Evolutionary conservation across 2,888 invertebrate genomes (phyloP), one percentile per base, ranked within the genome.

Genomic region (Limnephilus rhombicus): DNA sequence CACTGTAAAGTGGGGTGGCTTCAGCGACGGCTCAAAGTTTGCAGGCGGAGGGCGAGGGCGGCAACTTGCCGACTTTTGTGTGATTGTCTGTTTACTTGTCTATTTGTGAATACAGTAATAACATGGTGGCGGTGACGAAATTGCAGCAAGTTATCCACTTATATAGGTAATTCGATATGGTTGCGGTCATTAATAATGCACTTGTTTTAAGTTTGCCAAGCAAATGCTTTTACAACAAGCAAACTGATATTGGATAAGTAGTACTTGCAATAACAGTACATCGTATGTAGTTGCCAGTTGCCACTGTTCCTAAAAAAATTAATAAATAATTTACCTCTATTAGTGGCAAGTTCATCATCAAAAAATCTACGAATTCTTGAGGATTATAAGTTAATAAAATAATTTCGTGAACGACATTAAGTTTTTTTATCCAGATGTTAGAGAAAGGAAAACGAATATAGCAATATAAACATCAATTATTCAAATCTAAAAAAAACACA

Each of bases 21-120:
- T 81, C 85, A 37, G 83, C 45, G 85, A 24, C 24, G 85, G 34
- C 34, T 83, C 68, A 90, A 90, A 90, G n/a, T 90, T 90, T 90
- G 83, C 12, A 31, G 49, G 53, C 34, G 68, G 85, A 89, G 90
- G 85, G 85, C 41, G 85, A 89, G 90, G 85, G 85, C 41, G 85
- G 24, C 34, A 85, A 37, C 37, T 85, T 41, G 41, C 34, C 49
- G n/a, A 24, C 85, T 18, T 85, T 85, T 41, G 85, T 37, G 41
- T 85, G 41, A 85, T 24, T 24, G 85, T 85, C 24, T 29, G 68
- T 80, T 68, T 80, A 41, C 80, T 89, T 29, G 18, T 9, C 31
- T 37, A 80, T 89, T 68, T 89, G 88, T 85, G 85, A 41, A 85
- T 85, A 24, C 41, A n/a, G 2, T 85, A 37, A 85, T 85, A 85